phyloP scores from a whole-genome alignment of 2,888 invertebrate genomes.

The Myopa tessellatipennis region DNA sequence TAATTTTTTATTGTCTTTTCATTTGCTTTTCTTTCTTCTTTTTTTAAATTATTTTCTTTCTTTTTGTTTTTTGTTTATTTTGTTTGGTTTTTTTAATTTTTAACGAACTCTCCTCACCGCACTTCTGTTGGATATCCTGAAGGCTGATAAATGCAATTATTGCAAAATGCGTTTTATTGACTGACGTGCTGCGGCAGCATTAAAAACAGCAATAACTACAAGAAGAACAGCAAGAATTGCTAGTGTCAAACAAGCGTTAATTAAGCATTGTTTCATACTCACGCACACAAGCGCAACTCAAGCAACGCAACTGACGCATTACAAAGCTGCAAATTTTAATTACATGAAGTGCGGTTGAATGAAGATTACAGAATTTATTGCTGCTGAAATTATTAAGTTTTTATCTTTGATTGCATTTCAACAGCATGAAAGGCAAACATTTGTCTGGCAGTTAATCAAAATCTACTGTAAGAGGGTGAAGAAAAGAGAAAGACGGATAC shows the following conservation, averaged over 20 bases:
- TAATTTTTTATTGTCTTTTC: not conserved
- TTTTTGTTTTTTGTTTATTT: not conserved
- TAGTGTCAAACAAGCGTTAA: slow-evolving; percentile 24
- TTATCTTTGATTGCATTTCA: slow-evolving; percentile 19
- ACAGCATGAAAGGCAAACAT: slow-evolving; percentile 12
- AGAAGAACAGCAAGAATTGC: not conserved
- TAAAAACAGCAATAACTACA: not conserved
- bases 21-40: not conserved
- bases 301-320: not conserved
- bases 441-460: slow-evolving; percentile 7
- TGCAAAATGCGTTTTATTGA: slow-evolving; percentile 13
- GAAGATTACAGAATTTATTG: slow-evolving; percentile 5
- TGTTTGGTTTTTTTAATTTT: not conserved
- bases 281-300: not conserved
- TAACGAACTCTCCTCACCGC: not conserved
- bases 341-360: not conserved
- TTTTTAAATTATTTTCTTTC: not conserved
- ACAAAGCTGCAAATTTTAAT: slow-evolving; percentile 15
- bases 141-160: slow-evolving; percentile 20
- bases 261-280: slow-evolving; percentile 8
- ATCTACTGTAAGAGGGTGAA: not conserved
- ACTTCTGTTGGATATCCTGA: not conserved
- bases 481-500: not conserved
- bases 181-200: not conserved
- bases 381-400: not conserved